Conservation (phyloP, 2,113 vertebrate genomes). For the Clupea harengus region DNA sequence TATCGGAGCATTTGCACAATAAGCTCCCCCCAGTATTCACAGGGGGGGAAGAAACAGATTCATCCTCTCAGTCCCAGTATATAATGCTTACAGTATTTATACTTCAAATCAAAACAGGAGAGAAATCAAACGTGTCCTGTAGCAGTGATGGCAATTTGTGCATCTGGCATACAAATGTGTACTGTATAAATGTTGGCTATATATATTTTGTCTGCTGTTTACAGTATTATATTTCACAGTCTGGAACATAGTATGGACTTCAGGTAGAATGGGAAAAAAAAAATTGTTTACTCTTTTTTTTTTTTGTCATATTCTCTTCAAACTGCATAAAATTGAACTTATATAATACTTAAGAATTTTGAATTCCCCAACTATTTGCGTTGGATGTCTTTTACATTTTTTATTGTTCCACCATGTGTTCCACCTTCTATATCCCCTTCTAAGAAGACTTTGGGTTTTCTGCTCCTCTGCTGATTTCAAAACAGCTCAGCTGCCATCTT, state of each 20-base stretch:
- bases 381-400: not conserved
- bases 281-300: not conserved
- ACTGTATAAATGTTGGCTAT: constrained; percentile 80
- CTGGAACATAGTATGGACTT: constrained; percentile 75
- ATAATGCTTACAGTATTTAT: constrained; percentile 3
- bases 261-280: constrained; percentile 10
- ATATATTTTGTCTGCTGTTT: constrained; percentile 52
- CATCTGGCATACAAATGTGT: constrained; percentile 84
- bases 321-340: constrained; percentile 1
- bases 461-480: not conserved
- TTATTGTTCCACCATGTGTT: not conserved
- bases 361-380: not conserved
- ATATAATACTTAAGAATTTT: constrained; percentile 10
- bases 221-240: constrained; percentile 70
- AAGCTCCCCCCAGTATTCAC: not conserved
- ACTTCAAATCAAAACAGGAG: not conserved
- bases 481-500: not conserved
- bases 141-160: constrained; percentile 84
- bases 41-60: not conserved
- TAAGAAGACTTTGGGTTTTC: not conserved
- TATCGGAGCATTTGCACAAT: constrained; percentile 9
- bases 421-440: not conserved
- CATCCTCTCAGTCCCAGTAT: not conserved
- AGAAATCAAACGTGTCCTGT: constrained; percentile 75
- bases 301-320: not conserved